phyloP scores from a whole-genome alignment of 2,797 vertebrate species.

The Jordanella pulchra region DNA sequence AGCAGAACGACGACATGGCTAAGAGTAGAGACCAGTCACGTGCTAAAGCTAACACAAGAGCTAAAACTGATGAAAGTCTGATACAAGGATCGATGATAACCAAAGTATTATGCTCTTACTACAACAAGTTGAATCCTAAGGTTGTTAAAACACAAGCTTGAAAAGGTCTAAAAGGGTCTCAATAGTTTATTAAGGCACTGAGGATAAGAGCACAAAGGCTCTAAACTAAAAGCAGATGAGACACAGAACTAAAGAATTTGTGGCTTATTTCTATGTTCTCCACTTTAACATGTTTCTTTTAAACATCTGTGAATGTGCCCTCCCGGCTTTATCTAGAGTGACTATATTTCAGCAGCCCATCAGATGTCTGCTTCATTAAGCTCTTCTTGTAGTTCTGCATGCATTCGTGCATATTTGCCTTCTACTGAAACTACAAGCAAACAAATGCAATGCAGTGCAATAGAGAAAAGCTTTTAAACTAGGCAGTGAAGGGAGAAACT shows the following conservation, averaged over 20 bases:
- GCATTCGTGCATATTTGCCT: conserved; percentile 15
- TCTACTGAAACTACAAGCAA: conserved; percentile 44
- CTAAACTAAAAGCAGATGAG: not conserved
- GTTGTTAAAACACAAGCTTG: not conserved
- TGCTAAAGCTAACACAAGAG: no score
- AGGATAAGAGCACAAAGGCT: not conserved
- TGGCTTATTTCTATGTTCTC: not conserved
- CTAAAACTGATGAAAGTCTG: no score
- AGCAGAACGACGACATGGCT: no score
- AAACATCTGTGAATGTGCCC: not conserved
- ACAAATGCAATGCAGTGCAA: conserved; percentile 29
- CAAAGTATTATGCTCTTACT: no score
- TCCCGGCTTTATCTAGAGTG: not conserved
- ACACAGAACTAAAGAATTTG: not conserved
- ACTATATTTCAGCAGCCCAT: not conserved
- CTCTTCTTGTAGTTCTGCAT: conserved; percentile 18
- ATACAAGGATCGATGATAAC: no score
- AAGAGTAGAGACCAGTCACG: no score
- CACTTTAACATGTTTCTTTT: not conserved
- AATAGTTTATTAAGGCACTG: not conserved
- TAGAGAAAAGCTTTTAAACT: conserved; percentile 24
- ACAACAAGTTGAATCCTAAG: not conserved
- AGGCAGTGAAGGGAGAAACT: conserved; percentile 40
- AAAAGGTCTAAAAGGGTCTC: not conserved
- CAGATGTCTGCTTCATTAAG: not conserved